These are phyloP conservation scores for Pagetopsis macropterus DNA, from an alignment of 2,797 vertebrate species.

Conservation along the genomic window DNA sequence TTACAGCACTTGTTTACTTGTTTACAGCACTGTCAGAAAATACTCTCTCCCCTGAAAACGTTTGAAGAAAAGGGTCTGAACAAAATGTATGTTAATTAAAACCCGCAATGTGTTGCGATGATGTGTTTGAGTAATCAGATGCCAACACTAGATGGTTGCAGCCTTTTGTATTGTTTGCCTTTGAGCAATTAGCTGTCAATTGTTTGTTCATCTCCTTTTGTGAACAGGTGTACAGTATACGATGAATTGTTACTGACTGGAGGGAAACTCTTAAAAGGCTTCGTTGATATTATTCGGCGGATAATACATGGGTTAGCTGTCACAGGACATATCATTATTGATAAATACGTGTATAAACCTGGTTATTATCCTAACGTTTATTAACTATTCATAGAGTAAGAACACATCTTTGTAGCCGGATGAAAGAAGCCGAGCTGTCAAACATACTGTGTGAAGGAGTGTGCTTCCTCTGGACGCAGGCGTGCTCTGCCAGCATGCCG, in stretches of 20 bases:
- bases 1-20: slow-evolving; percentile 57
- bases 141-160: slow-evolving; percentile 37
- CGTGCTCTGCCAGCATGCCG: slow-evolving; percentile 55
- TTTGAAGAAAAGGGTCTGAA: slow-evolving; percentile 37
- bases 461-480: slow-evolving; percentile 63
- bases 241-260: slow-evolving; percentile 32
- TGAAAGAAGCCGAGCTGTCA: slow-evolving; percentile 59
- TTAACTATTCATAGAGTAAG: slow-evolving; percentile 58
- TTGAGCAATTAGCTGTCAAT: slow-evolving; percentile 61
- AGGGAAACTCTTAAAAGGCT: slow-evolving; percentile 37
- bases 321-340: slow-evolving; percentile 47
- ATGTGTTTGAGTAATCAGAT: slow-evolving; percentile 48
- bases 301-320: slow-evolving; percentile 48
- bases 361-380: slow-evolving; percentile 48
- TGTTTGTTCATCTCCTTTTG: slow-evolving; percentile 35
- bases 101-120: slow-evolving; percentile 27
- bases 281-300: slow-evolving; percentile 14
- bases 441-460: slow-evolving; percentile 47
- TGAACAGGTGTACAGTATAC: slow-evolving; percentile 50
- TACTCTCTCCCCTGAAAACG: slow-evolving; percentile 52
- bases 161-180: slow-evolving; percentile 55
- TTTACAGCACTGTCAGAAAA: slow-evolving; percentile 67
- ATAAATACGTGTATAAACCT: slow-evolving; percentile 43
- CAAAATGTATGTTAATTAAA: slow-evolving; percentile 56
- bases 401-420: slow-evolving; percentile 36